Evolutionary conservation across 1,140 invertebrate genomes (phyloP).

Genomic region (Tetramorium simillimum): DNA sequence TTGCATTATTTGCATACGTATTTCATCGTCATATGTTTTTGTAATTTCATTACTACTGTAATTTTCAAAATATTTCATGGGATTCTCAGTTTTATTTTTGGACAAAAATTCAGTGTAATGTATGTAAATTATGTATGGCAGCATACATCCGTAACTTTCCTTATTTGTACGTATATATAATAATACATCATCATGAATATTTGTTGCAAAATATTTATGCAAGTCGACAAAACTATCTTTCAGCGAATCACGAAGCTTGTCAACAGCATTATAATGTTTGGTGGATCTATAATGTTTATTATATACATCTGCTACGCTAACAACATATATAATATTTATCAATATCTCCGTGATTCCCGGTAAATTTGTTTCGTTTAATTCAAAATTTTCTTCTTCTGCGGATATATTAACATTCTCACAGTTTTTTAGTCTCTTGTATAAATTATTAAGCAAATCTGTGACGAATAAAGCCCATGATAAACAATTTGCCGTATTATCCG

Average conservation of each 20-base stretch:
- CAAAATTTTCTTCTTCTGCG: background rate
- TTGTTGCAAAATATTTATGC: constrained; percentile 50
- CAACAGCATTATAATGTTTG: constrained; percentile 66
- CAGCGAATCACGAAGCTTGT: constrained; percentile 54
- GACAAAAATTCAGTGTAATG: constrained; percentile 56
- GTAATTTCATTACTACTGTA: background rate
- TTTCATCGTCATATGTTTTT: constrained; percentile 21
- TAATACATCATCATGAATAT: constrained; percentile 60
- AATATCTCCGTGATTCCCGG: constrained; percentile 63
- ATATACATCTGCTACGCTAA: constrained; percentile 75
- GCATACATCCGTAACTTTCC: constrained; percentile 60
- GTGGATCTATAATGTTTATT: constrained; percentile 78
- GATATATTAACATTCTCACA: background rate
- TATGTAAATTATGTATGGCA: constrained; percentile 61
- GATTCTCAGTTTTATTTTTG: background rate
- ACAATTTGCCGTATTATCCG: constrained; percentile 77
- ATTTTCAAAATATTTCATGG: constrained; percentile 35
- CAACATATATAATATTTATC: constrained; percentile 72
- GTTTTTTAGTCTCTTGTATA: constrained; percentile 53
- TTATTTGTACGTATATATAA: constrained; percentile 47
- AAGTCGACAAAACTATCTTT: constrained; percentile 60
- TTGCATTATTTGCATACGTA: constrained; percentile 58
- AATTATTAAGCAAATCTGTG: constrained; percentile 77
- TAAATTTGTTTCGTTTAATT: constrained; percentile 36
- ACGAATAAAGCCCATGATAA: constrained; percentile 80